These are phyloP conservation scores for Sminthopsis crassicaudata DNA, from an alignment of 2,113 vertebrate genomes.

Conservation along the genomic window DNA sequence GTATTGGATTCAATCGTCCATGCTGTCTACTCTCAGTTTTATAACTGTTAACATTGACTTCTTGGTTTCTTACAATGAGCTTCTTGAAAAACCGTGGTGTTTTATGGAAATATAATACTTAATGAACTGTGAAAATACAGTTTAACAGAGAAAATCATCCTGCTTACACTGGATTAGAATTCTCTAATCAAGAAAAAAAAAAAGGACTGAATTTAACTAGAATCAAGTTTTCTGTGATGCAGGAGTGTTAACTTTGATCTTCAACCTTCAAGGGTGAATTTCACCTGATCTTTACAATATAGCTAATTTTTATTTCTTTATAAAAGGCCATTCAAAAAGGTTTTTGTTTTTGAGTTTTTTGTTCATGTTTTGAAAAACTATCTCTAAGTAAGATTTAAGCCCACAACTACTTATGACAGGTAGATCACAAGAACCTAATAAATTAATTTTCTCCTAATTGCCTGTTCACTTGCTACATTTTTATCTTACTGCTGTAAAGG, in stretches of 20 bases:
- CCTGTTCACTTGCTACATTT: not conserved
- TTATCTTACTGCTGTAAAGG: not conserved
- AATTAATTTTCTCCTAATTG: not conserved
- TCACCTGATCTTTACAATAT: not conserved
- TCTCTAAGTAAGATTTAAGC: not conserved
- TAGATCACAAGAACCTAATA: not conserved
- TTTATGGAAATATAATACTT: not conserved
- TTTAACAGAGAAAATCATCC: slow-evolving; percentile 2
- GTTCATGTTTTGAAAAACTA: not conserved
- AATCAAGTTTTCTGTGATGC: not conserved
- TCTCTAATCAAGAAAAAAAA: not conserved
- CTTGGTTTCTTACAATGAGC: not conserved
- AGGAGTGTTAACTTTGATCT: not conserved
- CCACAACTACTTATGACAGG: not conserved
- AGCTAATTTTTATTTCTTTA: slow-evolving; percentile 13
- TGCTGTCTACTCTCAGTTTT: not conserved
- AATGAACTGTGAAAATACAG: slow-evolving; percentile 15
- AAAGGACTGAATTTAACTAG: not conserved
- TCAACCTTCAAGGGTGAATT: not conserved
- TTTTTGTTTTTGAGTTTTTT: not conserved
- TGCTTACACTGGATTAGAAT: not conserved
- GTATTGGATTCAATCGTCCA: not conserved
- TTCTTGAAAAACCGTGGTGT: not conserved
- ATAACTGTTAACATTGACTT: not conserved
- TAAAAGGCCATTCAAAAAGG: not conserved